Conservation (phyloP, 2,888 invertebrate species). For the Mimumesa dahlbomi region DNA sequence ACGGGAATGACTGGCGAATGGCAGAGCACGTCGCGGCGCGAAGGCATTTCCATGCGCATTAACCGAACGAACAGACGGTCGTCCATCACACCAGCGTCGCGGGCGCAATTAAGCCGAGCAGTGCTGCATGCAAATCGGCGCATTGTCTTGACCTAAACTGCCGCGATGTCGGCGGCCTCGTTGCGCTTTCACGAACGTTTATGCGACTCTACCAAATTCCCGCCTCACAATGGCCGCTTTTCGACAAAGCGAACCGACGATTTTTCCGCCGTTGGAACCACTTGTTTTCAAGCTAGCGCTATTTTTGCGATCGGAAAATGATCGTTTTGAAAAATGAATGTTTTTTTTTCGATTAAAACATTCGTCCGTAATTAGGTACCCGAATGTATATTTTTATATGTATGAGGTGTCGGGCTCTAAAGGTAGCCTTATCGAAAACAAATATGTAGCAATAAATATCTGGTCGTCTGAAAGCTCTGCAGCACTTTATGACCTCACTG, state of each 20-base stretch:
- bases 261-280: too few relatives aligned
- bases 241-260: neutral
- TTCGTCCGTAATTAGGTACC: neutral
- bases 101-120: constrained; percentile 61
- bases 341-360: neutral
- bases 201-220: constrained; percentile 17
- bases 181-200: constrained; percentile 43
- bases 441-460: too few relatives aligned
- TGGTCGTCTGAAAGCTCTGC: too few relatives aligned
- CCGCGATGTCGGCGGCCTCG: constrained; percentile 47
- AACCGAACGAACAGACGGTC: constrained; percentile 42
- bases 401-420: too few relatives aligned
- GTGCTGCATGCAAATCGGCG: constrained; percentile 60
- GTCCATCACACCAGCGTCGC: constrained; percentile 47
- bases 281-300: too few relatives aligned
- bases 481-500: too few relatives aligned
- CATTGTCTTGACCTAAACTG: constrained; percentile 65
- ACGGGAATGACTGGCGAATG: constrained; percentile 15
- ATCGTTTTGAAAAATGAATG: too few relatives aligned
- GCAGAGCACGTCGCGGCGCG: constrained; percentile 38
- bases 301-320: too few relatives aligned
- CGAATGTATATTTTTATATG: too few relatives aligned
- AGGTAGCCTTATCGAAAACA: too few relatives aligned
- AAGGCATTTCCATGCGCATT: constrained; percentile 36
- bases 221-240: neutral